These are phyloP conservation scores for Cephus sareptanus DNA, from an alignment of 2,888 invertebrate genomes.

Conservation along the genomic window DNA sequence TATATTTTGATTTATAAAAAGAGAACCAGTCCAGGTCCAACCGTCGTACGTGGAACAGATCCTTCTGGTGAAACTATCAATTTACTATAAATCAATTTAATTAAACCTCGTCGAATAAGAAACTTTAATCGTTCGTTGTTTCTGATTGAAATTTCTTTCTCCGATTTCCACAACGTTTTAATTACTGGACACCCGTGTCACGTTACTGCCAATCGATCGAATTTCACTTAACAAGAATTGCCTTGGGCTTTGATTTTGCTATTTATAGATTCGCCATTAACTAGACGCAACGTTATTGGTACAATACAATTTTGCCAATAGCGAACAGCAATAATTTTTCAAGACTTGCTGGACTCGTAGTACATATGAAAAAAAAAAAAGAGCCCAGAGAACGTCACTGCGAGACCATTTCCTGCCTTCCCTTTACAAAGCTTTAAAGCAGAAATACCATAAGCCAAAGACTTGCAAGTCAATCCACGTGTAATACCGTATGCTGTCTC, in stretches of 20 bases:
- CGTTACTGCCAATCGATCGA: background rate
- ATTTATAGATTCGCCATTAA: no score
- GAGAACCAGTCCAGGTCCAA: background rate
- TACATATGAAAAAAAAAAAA: no score
- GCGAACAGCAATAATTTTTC: background rate
- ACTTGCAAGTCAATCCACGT: background rate
- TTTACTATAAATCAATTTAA: no score
- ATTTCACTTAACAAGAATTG: background rate
- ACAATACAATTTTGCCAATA: background rate
- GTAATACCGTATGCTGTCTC: background rate
- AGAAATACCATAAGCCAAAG: background rate
- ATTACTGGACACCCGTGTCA: background rate
- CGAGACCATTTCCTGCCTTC: background rate
- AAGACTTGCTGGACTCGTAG: background rate
- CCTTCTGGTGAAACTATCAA: background rate
- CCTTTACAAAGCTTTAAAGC: background rate
- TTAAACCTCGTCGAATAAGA: background rate
- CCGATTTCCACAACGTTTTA: background rate
- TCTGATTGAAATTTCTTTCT: background rate
- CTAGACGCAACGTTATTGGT: no score
- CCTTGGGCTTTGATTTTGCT: no score
- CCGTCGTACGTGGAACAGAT: no score
- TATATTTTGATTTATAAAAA: background rate
- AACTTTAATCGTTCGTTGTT: background rate
- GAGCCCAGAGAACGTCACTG: background rate